A percentile compares a stretch with the other conserved stretches of the same genome.
Evolutionary conservation across 2,797 vertebrate genomes (phyloP).

Genomic region (Pseudopleuronectes americanus): DNA sequence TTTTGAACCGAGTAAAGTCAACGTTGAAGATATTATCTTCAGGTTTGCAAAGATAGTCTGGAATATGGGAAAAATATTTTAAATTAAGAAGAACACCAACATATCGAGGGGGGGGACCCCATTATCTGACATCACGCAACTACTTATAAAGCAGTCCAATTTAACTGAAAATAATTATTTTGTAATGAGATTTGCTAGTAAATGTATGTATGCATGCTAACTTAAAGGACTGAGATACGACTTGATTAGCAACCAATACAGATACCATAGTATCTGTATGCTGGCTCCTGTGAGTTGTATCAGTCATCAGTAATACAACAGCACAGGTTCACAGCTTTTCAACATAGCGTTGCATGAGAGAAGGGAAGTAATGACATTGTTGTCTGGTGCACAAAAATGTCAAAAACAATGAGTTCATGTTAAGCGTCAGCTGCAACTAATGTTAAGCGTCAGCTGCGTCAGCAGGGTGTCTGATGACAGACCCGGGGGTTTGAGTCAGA

Average conservation of each 20-base stretch:
- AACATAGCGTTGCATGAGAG: constrained; percentile 18
- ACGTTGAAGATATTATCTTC: constrained; percentile 97
- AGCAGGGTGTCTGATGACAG: constrained; percentile 19
- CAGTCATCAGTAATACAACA: constrained; percentile 31
- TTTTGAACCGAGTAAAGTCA: constrained; percentile 98
- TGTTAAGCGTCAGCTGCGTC: constrained; percentile 16
- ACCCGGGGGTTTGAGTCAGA: constrained; percentile 17
- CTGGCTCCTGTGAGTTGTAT: constrained; percentile 14
- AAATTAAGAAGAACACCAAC: not conserved
- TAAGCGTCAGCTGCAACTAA: constrained; percentile 18
- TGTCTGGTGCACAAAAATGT: constrained; percentile 39
- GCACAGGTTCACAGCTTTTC: constrained; percentile 9
- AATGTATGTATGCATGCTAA: too few species aligned
- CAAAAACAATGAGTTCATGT: constrained; percentile 41
- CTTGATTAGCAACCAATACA: too few species aligned
- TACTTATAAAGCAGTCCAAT: too few species aligned
- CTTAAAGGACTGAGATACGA: too few species aligned
- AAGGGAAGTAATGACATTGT: constrained; percentile 56
- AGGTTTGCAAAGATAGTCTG: constrained; percentile 96
- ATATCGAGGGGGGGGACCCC: not conserved
- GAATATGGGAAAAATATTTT: constrained; percentile 20
- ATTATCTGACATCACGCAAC: too few species aligned
- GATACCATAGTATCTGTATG: too few species aligned
- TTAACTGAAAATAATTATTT: too few species aligned
- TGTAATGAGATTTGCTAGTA: too few species aligned